Base-by-base conservation (phyloP, 2,797 vertebrate species). In the Iguana delicatissima region DNA sequence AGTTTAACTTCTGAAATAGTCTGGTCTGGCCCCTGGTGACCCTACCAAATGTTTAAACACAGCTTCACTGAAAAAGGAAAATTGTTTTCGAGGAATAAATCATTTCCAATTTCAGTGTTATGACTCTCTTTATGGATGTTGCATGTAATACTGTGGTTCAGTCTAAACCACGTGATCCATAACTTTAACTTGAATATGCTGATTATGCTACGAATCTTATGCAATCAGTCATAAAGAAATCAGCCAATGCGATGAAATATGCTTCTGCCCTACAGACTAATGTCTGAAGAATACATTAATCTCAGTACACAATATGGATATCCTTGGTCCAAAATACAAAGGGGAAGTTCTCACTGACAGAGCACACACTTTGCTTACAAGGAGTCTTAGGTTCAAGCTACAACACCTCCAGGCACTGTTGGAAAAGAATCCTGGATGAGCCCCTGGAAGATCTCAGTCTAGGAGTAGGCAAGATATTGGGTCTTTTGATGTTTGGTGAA, bases 31-130 rank as follows among this genome's bases (percentile, higher is more conserved):
- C 29, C 18, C 35, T 46, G 35, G 12, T 79, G 73, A 32, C 35
- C 20, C 72, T 55, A 77, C 46, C 81, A 77, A 35, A 67, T 82
- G 55, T 87, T 87, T 77, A 84, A n/a, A 67, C n/a, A 83, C 16
- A 32, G 1, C 26, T 87, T 83, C 57, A 67, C 24, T 38, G 12
- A 84, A 85, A 46, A 55, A 26, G 55, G 14, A 76, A 83, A 67
- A 62, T 32, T 32, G 24, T 76, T 86, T 52, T 18, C 79, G 82
- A 59, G 72, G 38, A 59, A 81, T 9, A 73, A 55, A 32, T 73
- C 18, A 26, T n/a, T 46, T 10, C 35, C 42, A 22, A 5, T 38
- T 35, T 87, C 35, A 80, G 18, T 59, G 42, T 64, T 42, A 42
- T 29, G 74, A 6, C 32, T 82, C n/a, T 57, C 10, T 22, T 67